Percentiles rank a stretch among this genome's conserved stretches.
These are phyloP conservation scores for Alces alces DNA, from an alignment of 2,113 vertebrate genomes.

Conservation along the genomic window DNA sequence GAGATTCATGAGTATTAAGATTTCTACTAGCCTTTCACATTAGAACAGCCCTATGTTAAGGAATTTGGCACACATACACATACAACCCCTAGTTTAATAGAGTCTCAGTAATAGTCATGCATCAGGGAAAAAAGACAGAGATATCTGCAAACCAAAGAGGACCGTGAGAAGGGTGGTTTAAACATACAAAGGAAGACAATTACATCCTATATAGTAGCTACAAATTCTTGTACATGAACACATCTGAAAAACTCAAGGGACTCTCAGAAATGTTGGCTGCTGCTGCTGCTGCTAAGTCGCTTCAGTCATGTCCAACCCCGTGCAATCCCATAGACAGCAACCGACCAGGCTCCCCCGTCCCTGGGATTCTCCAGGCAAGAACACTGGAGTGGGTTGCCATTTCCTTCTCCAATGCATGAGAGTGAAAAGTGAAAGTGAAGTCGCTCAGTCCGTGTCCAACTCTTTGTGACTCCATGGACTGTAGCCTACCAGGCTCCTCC, in stretches of 20 bases:
- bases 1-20: background rate
- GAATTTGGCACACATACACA: background rate
- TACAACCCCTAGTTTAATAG: background rate
- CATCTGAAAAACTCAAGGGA: background rate
- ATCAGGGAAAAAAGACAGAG: background rate
- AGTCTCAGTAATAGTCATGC: background rate
- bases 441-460: rapidly evolving
- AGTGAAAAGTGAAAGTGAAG: background rate
- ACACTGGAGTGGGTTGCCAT: background rate
- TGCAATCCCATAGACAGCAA: background rate
- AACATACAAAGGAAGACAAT: background rate
- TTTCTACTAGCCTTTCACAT: background rate
- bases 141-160: background rate
- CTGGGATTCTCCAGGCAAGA: background rate
- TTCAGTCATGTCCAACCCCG: background rate
- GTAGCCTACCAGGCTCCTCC: background rate
- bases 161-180: background rate
- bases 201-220: background rate
- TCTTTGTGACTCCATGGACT: background rate
- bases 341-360: background rate
- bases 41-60: background rate
- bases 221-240: background rate
- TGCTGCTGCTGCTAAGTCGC: background rate
- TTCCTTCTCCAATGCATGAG: background rate
- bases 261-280: background rate